A percentile compares a stretch with the other conserved stretches of the same genome.
Evolutionary conservation across 2,113 vertebrate species (phyloP).

Genomic region (Hepsetus odoe): DNA sequence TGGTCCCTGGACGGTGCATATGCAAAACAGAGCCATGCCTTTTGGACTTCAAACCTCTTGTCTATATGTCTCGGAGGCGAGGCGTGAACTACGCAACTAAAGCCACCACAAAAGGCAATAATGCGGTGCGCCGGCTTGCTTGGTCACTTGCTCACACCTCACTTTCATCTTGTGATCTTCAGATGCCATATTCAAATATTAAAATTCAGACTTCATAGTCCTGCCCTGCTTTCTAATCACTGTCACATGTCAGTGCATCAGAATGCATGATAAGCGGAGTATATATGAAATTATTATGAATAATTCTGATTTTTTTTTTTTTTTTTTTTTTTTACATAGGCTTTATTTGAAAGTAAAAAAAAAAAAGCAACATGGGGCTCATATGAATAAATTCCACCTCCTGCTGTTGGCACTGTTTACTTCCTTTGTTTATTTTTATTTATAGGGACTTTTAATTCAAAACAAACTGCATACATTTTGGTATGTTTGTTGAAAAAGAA

Average conservation of each 20-base stretch:
- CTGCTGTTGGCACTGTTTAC: conserved; percentile 63
- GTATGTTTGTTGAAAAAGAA: conserved; percentile 65
- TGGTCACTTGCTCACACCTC: conserved; percentile 55
- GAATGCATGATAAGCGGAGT: conserved; percentile 12
- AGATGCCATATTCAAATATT: conserved; percentile 60
- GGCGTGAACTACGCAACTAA: conserved; percentile 64
- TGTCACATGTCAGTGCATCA: conserved; percentile 57
- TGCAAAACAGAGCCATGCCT: conserved; percentile 69
- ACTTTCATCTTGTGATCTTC: conserved; percentile 71
- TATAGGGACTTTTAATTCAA: conserved; percentile 80
- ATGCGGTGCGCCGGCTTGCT: conserved; percentile 64
- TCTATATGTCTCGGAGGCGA: conserved; percentile 75
- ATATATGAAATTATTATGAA: conserved; percentile 55
- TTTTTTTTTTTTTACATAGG: neutral
- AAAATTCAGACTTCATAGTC: conserved; percentile 60
- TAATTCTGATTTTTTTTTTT: conserved; percentile 65
- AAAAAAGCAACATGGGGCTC: conserved; percentile 42
- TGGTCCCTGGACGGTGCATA: conserved; percentile 63
- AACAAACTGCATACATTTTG: conserved; percentile 83
- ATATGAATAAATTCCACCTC: conserved; percentile 56
- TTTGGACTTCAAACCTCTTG: conserved; percentile 62
- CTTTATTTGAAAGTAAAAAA: conserved; percentile 50
- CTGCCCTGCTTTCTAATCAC: conserved; percentile 66
- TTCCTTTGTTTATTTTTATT: conserved; percentile 80
- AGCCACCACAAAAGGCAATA: conserved; percentile 53